Percentiles rank a stretch among this genome's conserved stretches.
Conservation (phyloP, 2,888 invertebrate species). For the Parnassius mnemosyne region DNA sequence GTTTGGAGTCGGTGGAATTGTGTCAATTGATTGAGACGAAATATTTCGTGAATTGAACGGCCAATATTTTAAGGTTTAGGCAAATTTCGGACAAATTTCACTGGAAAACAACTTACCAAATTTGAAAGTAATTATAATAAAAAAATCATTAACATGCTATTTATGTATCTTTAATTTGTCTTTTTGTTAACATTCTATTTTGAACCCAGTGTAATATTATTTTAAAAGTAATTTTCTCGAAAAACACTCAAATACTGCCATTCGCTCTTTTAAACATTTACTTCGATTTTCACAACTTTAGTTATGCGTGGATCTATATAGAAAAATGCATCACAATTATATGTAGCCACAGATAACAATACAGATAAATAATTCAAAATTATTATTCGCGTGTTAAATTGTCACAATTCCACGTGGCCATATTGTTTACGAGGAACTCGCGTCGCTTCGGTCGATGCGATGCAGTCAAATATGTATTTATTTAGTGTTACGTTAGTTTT, state of each 20-base stretch:
- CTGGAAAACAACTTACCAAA: not conserved
- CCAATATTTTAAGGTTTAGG: not conserved
- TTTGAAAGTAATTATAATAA: no score
- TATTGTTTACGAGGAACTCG: slow-evolving; percentile 32
- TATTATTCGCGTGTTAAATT: not conserved
- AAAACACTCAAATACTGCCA: not conserved
- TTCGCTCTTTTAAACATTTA: not conserved
- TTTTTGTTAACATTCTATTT: no score
- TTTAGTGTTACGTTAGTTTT: slow-evolving; percentile 52
- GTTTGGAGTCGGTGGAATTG: slow-evolving; percentile 35
- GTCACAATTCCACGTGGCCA: slow-evolving; percentile 10
- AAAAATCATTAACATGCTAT: not conserved
- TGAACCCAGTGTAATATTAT: not conserved
- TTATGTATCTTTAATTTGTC: not conserved
- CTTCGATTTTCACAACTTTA: not conserved
- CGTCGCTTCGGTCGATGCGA: slow-evolving; percentile 13
- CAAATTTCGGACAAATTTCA: not conserved
- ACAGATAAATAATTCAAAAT: not conserved
- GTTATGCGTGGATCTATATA: not conserved
- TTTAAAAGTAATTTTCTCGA: not conserved
- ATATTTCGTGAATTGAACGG: not conserved
- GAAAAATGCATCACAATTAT: not conserved
- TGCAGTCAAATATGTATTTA: slow-evolving; percentile 48
- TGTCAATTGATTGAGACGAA: slow-evolving; percentile 26
- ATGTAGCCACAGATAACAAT: not conserved